A percentile compares a stretch with the other conserved stretches of the same genome.
phyloP scores from a whole-genome alignment of 2,888 invertebrate species.

The Lasioglossum oenotherae region DNA sequence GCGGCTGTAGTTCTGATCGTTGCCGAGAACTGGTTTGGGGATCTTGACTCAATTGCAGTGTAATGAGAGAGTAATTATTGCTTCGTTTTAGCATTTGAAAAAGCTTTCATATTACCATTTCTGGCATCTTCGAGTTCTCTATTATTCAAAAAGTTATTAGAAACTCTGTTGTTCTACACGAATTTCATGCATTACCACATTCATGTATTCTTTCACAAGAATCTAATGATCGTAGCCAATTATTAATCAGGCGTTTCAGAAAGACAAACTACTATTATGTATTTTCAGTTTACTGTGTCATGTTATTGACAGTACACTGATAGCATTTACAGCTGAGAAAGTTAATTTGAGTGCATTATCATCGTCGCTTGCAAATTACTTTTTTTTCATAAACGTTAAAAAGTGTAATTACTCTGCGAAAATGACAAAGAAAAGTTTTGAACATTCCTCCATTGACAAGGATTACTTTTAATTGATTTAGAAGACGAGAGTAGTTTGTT shows the following conservation, averaged over 20 bases:
- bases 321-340: not conserved
- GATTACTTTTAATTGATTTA: slow-evolving; percentile 2
- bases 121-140: not conserved
- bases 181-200: not conserved
- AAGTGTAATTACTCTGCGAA: not conserved
- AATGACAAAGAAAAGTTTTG: slow-evolving; percentile 9
- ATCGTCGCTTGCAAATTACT: not conserved
- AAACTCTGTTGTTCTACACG: not conserved
- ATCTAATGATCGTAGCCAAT: not conserved
- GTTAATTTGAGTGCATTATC: not conserved
- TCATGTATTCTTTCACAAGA: not conserved
- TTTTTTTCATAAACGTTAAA: not conserved
- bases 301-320: not conserved
- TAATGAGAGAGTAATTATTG: slow-evolving; percentile 30
- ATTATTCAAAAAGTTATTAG: not conserved
- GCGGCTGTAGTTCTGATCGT: slow-evolving; percentile 47
- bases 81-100: not conserved
- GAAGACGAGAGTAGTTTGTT: slow-evolving; percentile 18
- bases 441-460: not conserved
- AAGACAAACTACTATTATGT: not conserved
- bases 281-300: not conserved
- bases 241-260: not conserved
- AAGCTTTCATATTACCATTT: not conserved
- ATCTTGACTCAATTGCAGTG: slow-evolving; percentile 30
- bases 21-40: slow-evolving; percentile 45